Base-by-base conservation (phyloP, 2,888 invertebrate genomes). In the Macrosoma leucophasiata region DNA sequence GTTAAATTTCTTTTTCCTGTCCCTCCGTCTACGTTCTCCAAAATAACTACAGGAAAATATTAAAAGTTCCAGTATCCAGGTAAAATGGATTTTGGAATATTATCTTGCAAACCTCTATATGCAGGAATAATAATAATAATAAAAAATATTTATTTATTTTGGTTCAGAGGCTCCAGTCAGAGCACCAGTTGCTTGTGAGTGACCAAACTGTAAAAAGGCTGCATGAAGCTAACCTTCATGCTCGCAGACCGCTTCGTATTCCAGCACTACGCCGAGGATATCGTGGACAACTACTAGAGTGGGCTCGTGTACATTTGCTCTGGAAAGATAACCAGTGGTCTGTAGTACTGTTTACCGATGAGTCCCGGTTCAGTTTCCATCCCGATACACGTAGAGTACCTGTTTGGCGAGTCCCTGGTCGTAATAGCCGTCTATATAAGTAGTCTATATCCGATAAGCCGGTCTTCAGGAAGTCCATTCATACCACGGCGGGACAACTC, bases 311-410 rank as follows among this genome's bases (percentile, higher is more conserved):
- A 18, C 25, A 26, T 25, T 3, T 25, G 12, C 18, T 18, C 19
- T 22, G 30, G 34, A 6, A 31, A 22, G 19, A 31, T 31, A 22
- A 21, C 14, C 31, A 31, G 24, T 34, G 14, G 34, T 33, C 13
- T 19, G 24, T 29, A 25, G 29, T 33, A 25, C 21, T 36, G 21
- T 33, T 36, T 14, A 33, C 33, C 15, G 26, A 41, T 32, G 35
- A 36, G 27, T 37, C 24, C 21, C 26, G 33, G 19, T 41, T 37
- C 17, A 15, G 34, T 18, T 37, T 41, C 15, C 33, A 40, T 22
- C 36, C 29, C 2, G 36, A 36, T 33, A 26, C 23, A 13, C 24
- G 29, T 13, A 33, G 33, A 25, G 17, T 13, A 29, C 38, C 29
- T 29, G 33, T 37, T 37, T 19, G 31, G 35, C 15, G 31, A 28